These are phyloP conservation scores for Enteromius mattozi DNA, from an alignment of 2,797 vertebrate species.

Conservation along the genomic window DNA sequence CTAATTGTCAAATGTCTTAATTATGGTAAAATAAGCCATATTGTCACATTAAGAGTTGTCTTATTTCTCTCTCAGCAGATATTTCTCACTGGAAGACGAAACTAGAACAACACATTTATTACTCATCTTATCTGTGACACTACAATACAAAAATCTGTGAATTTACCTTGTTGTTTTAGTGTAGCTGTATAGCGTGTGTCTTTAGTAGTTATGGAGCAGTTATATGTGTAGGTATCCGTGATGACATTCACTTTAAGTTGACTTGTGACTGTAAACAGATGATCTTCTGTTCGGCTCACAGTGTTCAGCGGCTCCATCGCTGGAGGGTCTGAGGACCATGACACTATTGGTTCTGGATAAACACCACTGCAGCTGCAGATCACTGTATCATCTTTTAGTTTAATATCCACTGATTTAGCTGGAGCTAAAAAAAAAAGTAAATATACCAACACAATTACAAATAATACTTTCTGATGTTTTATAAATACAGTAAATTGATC, in stretches of 20 bases:
- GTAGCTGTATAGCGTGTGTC: background rate
- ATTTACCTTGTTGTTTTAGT: constrained; percentile 48
- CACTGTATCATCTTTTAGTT: constrained; percentile 40
- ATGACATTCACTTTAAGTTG: background rate
- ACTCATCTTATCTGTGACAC: no score
- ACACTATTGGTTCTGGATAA: constrained; percentile 62
- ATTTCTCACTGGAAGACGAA: no score
- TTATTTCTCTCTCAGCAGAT: no score
- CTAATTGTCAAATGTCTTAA: no score
- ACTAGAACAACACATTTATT: no score
- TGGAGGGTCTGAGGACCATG: constrained; percentile 57
- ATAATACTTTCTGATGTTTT: background rate
- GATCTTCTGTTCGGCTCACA: background rate
- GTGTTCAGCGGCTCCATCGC: fast-evolving
- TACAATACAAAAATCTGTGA: no score
- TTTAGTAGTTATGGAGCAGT: constrained; percentile 57
- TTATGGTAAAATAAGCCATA: no score
- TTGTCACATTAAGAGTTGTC: no score
- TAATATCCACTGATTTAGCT: constrained; percentile 48
- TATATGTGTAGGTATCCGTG: constrained; percentile 26
- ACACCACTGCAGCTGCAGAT: constrained; percentile 61
- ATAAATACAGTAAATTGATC: background rate
- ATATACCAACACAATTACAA: no score
- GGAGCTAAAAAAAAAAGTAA: constrained; percentile 52
- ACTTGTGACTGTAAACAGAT: constrained; percentile 64